Evolutionary conservation across 2,888 invertebrate genomes (phyloP), one percentile per base, ranked within the genome.

Genomic region (Andrena praecox): DNA sequence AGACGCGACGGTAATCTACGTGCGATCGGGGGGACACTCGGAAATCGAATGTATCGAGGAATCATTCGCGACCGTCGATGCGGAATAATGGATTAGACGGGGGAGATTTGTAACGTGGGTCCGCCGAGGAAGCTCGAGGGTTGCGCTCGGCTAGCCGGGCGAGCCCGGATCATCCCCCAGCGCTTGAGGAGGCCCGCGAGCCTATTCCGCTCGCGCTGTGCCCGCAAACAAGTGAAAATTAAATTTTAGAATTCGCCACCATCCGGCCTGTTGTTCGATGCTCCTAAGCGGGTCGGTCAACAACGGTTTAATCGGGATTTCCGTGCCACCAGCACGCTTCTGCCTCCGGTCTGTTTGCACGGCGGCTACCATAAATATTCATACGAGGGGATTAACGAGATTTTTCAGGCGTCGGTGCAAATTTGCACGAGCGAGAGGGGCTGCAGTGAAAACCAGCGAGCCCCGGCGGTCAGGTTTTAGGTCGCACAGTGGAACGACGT

Each of bases 1-100:
- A 68, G 60, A 62, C n/a, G 20, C n/a, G 20, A 16, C n/a, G 66
- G 68, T 87, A 87, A 86, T 86, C 87, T 85, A 83, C 81, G 84
- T 81, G 85, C 80, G 86, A 87, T 87, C 85, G 87, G 87, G 70
- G 70, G 16, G 77, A 75, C 78, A 77, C 82, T 82, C 78, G 76
- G 84, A 82, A 83, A 87, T 88, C 85, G 87, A 85, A 87, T 62
- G 81, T 84, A 87, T 88, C 85, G 81, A 71, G 63, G 42, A 80
- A 87, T 89, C 74, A 89, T 90, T 86, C 69, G 87, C 70, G 70
- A 73, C 64, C 88, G 73, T 64, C 80, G 87, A 77, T 82, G 85
- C 84, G 88, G 82, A 81, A 86, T 89, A 90, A 88, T 89, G 81
- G 89, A 88, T 86, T 85, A 84, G 74, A 63, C 75, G 77, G 78